Conservation (phyloP, 1,140 invertebrate species). For the Magallana ariakensis region DNA sequence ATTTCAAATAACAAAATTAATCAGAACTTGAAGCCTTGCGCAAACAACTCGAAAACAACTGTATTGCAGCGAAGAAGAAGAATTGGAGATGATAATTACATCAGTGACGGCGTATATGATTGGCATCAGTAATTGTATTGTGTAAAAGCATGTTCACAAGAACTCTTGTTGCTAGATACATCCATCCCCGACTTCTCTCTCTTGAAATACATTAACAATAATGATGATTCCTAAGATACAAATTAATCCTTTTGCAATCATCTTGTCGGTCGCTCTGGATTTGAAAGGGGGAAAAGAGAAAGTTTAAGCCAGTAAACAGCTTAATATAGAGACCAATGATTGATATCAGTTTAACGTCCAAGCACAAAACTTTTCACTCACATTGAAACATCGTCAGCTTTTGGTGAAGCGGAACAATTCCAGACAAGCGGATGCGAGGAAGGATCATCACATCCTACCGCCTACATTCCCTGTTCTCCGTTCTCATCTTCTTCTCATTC, state of each 20-base stretch:
- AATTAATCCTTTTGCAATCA: background rate
- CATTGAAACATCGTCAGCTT: too few species aligned
- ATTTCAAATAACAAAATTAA: constrained; percentile 39
- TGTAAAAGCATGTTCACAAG: background rate
- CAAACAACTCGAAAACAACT: constrained; percentile 34
- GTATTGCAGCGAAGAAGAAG: background rate
- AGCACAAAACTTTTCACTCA: too few species aligned
- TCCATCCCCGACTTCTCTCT: background rate
- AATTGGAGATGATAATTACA: constrained; percentile 5
- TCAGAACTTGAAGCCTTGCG: constrained; percentile 20
- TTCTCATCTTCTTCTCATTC: too few species aligned
- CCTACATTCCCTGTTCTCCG: too few species aligned
- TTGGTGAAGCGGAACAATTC: too few species aligned
- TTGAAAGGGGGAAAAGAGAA: too few species aligned
- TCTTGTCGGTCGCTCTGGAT: too few species aligned
- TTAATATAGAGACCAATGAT: too few species aligned
- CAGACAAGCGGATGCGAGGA: too few species aligned
- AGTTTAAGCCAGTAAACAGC: too few species aligned
- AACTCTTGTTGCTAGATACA: background rate
- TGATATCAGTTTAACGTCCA: too few species aligned
- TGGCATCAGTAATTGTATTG: background rate
- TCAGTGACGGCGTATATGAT: background rate
- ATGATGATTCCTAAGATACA: background rate
- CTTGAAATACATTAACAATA: background rate
- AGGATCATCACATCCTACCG: too few species aligned